Evolutionary conservation across 92 coral and sea anemone genomes (phyloP).

Genomic region (Galaxea fascicularis): DNA sequence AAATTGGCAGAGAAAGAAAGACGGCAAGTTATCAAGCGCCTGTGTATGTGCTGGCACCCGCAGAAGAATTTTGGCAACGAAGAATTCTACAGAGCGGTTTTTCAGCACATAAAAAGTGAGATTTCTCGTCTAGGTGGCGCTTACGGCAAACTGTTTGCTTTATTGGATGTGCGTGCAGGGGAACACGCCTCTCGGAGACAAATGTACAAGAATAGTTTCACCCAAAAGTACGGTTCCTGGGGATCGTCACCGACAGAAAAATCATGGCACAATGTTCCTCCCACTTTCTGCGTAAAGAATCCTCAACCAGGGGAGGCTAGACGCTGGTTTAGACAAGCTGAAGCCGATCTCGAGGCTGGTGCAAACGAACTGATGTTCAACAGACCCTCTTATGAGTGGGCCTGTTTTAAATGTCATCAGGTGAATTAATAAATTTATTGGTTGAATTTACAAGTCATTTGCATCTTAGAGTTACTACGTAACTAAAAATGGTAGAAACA

Average conservation of each 20-base stretch:
- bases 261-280: slow-evolving; percentile 24
- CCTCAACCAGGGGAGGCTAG: slow-evolving; percentile 77
- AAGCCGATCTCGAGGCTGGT: slow-evolving; percentile 64
- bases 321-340: slow-evolving; percentile 79
- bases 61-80: slow-evolving; percentile 69
- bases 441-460: no score
- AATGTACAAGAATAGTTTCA: slow-evolving; percentile 15
- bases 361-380: slow-evolving; percentile 15
- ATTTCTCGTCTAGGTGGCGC: slow-evolving; percentile 51
- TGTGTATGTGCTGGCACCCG: slow-evolving; percentile 73
- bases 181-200: slow-evolving; percentile 29
- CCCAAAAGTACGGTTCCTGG: slow-evolving; percentile 33
- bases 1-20: slow-evolving; percentile 41
- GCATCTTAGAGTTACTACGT: no score
- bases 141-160: slow-evolving; percentile 33
- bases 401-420: slow-evolving; percentile 83
- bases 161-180: slow-evolving; percentile 46
- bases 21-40: slow-evolving; percentile 62
- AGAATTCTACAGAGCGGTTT: slow-evolving; percentile 57
- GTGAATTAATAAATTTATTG: slow-evolving; percentile 41
- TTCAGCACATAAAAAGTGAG: slow-evolving; percentile 62
- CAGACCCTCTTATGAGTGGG: slow-evolving; percentile 71
- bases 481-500: no score
- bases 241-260: neutral
- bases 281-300: slow-evolving; percentile 43